Conservation (phyloP, 2,797 vertebrate species). For the Menidia menidia region DNA sequence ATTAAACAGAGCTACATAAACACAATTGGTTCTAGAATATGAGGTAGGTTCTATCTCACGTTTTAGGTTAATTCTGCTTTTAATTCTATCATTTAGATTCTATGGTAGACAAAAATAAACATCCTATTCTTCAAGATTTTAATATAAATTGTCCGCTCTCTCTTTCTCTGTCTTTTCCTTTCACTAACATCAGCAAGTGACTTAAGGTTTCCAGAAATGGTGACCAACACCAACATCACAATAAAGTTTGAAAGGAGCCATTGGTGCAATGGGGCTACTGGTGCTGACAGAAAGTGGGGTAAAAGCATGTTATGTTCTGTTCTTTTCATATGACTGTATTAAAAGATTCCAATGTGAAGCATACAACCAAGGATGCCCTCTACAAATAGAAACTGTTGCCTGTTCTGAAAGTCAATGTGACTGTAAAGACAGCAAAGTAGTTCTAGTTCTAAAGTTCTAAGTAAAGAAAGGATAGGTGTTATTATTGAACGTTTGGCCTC, state of each 20-base stretch:
- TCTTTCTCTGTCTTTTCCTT: background rate
- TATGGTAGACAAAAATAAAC: no score
- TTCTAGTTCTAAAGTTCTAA: background rate
- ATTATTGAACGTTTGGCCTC: background rate
- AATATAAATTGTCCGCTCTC: background rate
- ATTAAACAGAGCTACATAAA: no score
- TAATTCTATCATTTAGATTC: no score
- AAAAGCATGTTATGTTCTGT: background rate
- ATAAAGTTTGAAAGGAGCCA: background rate
- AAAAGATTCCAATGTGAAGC: constrained; percentile 7
- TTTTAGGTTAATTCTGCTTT: no score
- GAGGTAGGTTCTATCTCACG: no score
- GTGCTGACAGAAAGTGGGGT: constrained; percentile 16
- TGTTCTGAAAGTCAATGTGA: constrained; percentile 1
- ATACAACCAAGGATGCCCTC: background rate
- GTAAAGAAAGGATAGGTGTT: background rate
- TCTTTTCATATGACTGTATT: constrained; percentile 12
- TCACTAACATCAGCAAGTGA: background rate
- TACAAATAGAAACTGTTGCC: constrained; percentile 8
- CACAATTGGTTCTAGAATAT: no score
- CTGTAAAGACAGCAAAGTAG: constrained; percentile 10
- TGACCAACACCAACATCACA: background rate
- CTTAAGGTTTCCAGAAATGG: background rate
- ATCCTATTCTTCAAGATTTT: background rate
- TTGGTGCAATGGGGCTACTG: background rate